Percentiles rank a stretch among this genome's conserved stretches.
Evolutionary conservation across 1,140 invertebrate genomes (phyloP).

Genomic region (Drosophila willistoni): DNA sequence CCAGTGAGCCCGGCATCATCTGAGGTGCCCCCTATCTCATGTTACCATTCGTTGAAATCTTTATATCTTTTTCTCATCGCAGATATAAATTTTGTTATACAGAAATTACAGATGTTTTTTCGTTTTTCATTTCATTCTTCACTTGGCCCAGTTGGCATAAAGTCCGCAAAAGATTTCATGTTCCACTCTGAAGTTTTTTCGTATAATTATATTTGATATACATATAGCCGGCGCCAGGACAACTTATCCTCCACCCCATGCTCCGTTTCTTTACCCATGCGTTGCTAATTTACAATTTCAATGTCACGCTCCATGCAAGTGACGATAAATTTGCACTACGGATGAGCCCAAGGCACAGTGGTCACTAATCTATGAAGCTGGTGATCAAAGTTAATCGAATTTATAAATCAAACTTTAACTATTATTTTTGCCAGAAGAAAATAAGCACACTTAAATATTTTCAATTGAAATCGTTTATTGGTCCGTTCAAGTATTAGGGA

Average conservation of each 20-base stretch:
- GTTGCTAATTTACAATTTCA: constrained; percentile 81
- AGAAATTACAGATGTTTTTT: not conserved
- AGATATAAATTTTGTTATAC: not conserved
- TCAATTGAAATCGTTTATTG: too few relatives aligned
- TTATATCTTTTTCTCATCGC: not conserved
- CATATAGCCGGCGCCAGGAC: constrained; percentile 15
- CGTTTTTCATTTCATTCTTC: not conserved
- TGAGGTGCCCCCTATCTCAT: constrained; percentile 31
- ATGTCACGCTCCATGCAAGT: constrained; percentile 80
- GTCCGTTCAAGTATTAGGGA: too few relatives aligned
- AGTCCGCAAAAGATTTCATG: not conserved
- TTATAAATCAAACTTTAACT: too few relatives aligned
- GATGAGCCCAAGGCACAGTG: constrained; percentile 1
- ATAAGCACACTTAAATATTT: too few relatives aligned
- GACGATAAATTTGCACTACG: constrained; percentile 80
- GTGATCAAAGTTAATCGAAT: too few relatives aligned
- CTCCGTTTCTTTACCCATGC: constrained; percentile 31
- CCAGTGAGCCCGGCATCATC: not conserved
- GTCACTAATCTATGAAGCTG: too few relatives aligned
- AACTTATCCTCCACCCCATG: not conserved
- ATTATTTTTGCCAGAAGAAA: too few relatives aligned
- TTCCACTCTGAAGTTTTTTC: not conserved
- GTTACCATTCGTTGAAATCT: not conserved
- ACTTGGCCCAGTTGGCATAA: not conserved
- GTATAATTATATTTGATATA: constrained; percentile 5